Conservation (phyloP, 53 echinoderm and acorn worm species). For the Mesocentrotus franciscanus region DNA sequence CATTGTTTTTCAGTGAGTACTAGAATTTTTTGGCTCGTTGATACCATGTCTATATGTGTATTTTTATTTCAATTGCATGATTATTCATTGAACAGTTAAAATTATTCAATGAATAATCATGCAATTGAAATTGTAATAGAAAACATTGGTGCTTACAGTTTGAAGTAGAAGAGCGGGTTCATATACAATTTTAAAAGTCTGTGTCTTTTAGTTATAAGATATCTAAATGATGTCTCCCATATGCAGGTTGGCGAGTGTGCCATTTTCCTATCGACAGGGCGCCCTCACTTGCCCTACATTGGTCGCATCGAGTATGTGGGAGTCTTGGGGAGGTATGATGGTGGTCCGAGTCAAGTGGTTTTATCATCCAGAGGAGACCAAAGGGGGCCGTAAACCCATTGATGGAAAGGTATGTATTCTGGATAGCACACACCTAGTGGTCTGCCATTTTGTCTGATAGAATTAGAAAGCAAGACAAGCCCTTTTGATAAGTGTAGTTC, state of each 20-base stretch:
- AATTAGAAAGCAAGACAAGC: background rate
- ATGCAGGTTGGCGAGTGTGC: slow-evolving; percentile 94
- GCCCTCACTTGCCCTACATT: slow-evolving; percentile 95
- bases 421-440: background rate
- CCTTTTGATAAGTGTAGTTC: too few species aligned
- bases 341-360: slow-evolving; percentile 99
- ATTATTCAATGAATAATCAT: too few species aligned
- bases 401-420: slow-evolving; percentile 91
- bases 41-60: too few species aligned
- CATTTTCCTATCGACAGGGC: slow-evolving; percentile 93
- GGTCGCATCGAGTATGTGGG: slow-evolving; percentile 99
- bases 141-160: too few species aligned
- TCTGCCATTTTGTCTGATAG: background rate
- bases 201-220: background rate
- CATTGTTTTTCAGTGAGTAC: too few species aligned
- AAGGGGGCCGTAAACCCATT: slow-evolving; percentile 88
- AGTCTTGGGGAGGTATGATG: slow-evolving; percentile 99
- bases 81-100: too few species aligned
- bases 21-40: too few species aligned
- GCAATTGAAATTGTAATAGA: too few species aligned
- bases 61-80: too few species aligned
- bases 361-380: slow-evolving; percentile 99
- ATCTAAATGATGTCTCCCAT: background rate
- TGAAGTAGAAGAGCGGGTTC: too few species aligned
- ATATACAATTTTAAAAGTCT: too few species aligned